These are phyloP conservation scores for Dendroctonus ponderosae DNA, from an alignment of 1,140 invertebrate species.

Conservation along the genomic window DNA sequence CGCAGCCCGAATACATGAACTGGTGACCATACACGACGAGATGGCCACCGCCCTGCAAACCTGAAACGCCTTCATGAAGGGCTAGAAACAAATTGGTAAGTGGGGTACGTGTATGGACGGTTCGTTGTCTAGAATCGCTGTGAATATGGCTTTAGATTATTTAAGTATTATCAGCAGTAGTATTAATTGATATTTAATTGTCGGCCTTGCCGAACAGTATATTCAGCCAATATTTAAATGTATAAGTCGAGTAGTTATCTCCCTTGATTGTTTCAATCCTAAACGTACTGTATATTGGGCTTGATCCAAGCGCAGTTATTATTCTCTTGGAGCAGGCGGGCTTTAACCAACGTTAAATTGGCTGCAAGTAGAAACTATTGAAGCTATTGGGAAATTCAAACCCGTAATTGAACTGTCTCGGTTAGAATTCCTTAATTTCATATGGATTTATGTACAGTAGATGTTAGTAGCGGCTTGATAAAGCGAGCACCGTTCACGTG, in stretches of 20 bases:
- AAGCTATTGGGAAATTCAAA: too few relatives aligned
- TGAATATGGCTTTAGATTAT: conserved; percentile 4
- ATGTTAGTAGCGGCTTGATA: too few relatives aligned
- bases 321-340: too few relatives aligned
- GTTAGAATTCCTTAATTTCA: too few relatives aligned
- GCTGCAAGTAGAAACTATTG: too few relatives aligned
- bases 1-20: conserved; percentile 79
- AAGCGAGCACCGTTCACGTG: too few relatives aligned
- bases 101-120: background rate
- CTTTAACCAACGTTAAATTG: too few relatives aligned
- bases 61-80: conserved; percentile 54
- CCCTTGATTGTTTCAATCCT: background rate
- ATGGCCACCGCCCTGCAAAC: conserved; percentile 75
- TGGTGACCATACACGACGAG: conserved; percentile 81
- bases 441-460: too few relatives aligned
- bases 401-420: too few relatives aligned
- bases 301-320: too few relatives aligned
- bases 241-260: too few relatives aligned
- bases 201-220: background rate
- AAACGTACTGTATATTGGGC: background rate
- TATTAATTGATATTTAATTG: background rate
- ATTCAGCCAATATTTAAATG: conserved; percentile 6
- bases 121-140: background rate
- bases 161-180: background rate
- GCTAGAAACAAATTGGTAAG: conserved; percentile 63